These are phyloP conservation scores for Acleris literana DNA, from an alignment of 2,888 invertebrate species.

Conservation along the genomic window DNA sequence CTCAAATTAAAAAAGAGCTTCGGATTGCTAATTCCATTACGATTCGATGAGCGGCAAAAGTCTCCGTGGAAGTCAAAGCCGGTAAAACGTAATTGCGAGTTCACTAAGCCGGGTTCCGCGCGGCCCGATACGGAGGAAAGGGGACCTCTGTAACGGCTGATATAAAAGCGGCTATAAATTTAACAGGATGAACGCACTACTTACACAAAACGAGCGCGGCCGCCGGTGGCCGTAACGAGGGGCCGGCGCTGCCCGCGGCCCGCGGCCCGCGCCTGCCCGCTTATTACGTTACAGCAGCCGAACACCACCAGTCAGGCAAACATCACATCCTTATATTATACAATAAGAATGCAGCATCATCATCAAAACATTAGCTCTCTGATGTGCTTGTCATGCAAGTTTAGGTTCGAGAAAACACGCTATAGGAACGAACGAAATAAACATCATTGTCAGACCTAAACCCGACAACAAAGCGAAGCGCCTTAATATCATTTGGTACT, in stretches of 20 bases:
- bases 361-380: too few species aligned
- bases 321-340: too few species aligned
- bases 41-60: slow-evolving; percentile 82
- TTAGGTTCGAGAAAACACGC: slow-evolving; percentile 3
- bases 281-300: neutral
- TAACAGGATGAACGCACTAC: slow-evolving; percentile 83
- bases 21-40: slow-evolving; percentile 82
- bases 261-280: slow-evolving; percentile 31
- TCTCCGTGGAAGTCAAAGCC: slow-evolving; percentile 79
- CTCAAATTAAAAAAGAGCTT: slow-evolving; percentile 79
- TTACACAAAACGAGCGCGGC: slow-evolving; percentile 77
- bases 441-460: slow-evolving; percentile 32
- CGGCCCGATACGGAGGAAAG: slow-evolving; percentile 79
- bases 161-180: slow-evolving; percentile 84
- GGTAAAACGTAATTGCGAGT: slow-evolving; percentile 83
- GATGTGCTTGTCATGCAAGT: too few species aligned
- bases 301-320: too few species aligned
- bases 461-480: slow-evolving; percentile 31
- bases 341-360: too few species aligned
- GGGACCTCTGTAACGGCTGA: slow-evolving; percentile 81
- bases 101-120: slow-evolving; percentile 80
- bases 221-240: slow-evolving; percentile 75
- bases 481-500: slow-evolving; percentile 35
- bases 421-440: slow-evolving; percentile 21
- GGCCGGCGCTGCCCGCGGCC: slow-evolving; percentile 49